Evolutionary conservation across 2,113 vertebrate genomes (phyloP), one percentile per base, ranked within the genome.

Genomic region (Rhinogobius similis): DNA sequence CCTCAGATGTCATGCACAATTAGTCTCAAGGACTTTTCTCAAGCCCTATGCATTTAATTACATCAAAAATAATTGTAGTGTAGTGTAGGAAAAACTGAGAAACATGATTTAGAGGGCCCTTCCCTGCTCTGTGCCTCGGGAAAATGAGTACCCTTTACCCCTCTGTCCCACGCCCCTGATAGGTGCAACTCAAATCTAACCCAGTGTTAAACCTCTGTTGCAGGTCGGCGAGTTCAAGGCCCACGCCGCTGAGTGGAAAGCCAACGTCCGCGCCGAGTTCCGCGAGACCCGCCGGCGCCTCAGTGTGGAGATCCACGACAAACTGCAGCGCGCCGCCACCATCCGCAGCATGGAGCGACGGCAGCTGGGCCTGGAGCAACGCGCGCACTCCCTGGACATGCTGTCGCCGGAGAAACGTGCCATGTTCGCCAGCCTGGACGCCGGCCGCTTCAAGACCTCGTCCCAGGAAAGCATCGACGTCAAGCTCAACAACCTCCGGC

Each of bases 341-440:
- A 96, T 99, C 81, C 95, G 98, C 64, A 99, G 95, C 94, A 98
- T 99, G 96, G 97, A 99, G 84, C 96, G 97, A 53, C 82, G 97
- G 52, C 94, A 96, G 67, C 92, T 99, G 53, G 97, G 97, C 76
- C 87, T 99, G 87, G 97, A 99, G 81, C 98, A 99, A 90, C 83
- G 98, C 21, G 97, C 97, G 0, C 97, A 96, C 82, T 99, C 98
- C 0, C 90, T 99, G 1, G 98, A 99, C 90, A 95, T 99, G 95
- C 94, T 99, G 0, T 99, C 98, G 16, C 96, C 96, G 0, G 97
- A 99, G 89, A 98, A 97, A 63, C 94, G 96, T 14, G 97, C 96
- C 0, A 92, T 97, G 78, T 98, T 99, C 0, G 92, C 96, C 2
- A 95, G 96, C 69, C 87, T 98, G 89, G 97, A 98, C 52, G 79